Conservation (phyloP, 1,140 invertebrate species). For the Zelostemma sp. region DNA sequence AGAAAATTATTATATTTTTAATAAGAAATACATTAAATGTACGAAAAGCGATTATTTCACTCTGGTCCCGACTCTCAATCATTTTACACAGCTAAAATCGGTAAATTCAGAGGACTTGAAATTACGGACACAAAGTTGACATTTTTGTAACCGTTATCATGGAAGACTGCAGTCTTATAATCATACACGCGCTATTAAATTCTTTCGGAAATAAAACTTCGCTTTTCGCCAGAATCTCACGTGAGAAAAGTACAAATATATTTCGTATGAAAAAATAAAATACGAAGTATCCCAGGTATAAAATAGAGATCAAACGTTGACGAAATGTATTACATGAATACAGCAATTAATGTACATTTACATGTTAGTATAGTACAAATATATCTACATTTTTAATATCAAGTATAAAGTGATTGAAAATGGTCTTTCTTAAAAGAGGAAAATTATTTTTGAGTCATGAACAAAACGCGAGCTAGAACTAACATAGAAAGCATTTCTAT, state of each 20-base stretch:
- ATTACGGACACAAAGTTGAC: no score
- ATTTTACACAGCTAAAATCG: not conserved
- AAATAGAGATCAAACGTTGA: not conserved
- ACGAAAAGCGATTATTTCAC: no score
- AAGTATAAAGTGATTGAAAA: not conserved
- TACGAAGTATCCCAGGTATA: not conserved
- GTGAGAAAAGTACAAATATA: not conserved
- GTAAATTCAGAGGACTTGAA: no score
- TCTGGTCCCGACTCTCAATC: not conserved
- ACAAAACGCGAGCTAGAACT: not conserved
- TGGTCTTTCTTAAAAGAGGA: constrained; percentile 1
- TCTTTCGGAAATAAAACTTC: no score
- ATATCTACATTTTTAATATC: constrained; percentile 28
- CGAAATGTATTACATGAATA: constrained; percentile 23
- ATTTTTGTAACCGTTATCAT: no score
- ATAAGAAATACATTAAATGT: no score
- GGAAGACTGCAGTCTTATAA: no score
- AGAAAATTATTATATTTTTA: no score
- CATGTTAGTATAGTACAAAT: constrained; percentile 36
- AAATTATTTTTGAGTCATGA: not conserved
- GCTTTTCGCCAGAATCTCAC: not conserved
- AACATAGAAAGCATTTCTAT: not conserved
- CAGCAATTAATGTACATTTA: constrained; percentile 34
- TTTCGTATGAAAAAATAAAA: not conserved
- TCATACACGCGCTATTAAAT: no score